Evolutionary conservation across 2,888 invertebrate species (phyloP).

Genomic region (Rhagonycha fulva): DNA sequence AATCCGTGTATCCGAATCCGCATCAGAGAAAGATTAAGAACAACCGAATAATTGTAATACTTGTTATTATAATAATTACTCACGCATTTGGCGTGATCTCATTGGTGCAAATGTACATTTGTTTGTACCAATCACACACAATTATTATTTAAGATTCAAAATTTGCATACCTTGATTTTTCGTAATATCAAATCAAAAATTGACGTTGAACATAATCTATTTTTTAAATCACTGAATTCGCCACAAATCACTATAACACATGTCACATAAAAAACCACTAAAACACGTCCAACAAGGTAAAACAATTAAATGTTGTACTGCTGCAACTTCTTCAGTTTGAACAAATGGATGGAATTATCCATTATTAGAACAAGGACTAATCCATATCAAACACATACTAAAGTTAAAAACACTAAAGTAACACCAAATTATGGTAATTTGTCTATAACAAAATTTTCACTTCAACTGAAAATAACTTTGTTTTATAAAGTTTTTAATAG

Average conservation of each 20-base stretch:
- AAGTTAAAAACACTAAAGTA: conserved; percentile 9
- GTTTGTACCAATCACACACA: background rate
- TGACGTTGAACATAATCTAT: conserved; percentile 26
- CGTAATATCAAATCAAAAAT: conserved; percentile 21
- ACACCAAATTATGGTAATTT: background rate
- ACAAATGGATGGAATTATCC: conserved; percentile 4
- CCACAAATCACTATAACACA: conserved; percentile 26
- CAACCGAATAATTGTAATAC: background rate
- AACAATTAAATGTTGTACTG: background rate
- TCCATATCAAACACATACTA: conserved; percentile 21
- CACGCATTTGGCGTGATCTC: background rate
- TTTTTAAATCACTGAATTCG: conserved; percentile 18
- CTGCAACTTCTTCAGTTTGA: background rate
- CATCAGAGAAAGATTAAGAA: background rate
- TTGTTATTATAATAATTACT: background rate
- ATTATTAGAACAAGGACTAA: conserved; percentile 22
- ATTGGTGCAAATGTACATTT: background rate
- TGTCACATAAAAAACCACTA: conserved; percentile 11
- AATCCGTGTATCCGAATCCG: background rate
- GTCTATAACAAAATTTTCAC: background rate
- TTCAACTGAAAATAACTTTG: background rate
- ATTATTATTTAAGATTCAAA: background rate
- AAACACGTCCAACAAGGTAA: background rate
- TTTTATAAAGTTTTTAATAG: background rate
- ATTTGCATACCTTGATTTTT: conserved; percentile 23